These are phyloP conservation scores for Amiota communis DNA, from an alignment of 2,888 invertebrate species.

Conservation along the genomic window DNA sequence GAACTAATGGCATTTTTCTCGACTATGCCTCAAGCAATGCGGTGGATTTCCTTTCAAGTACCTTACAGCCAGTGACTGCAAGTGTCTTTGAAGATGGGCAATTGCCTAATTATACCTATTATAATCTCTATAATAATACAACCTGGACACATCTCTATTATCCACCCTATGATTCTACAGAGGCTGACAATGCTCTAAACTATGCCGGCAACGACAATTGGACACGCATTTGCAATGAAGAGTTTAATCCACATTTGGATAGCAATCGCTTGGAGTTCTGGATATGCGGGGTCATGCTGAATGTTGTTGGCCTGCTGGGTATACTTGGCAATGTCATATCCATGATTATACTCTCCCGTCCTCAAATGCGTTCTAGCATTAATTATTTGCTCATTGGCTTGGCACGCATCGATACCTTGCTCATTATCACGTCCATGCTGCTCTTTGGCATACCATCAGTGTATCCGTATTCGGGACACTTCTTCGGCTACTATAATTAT, in stretches of 20 bases:
- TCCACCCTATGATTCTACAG: constrained; percentile 43
- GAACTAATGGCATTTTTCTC: constrained; percentile 37
- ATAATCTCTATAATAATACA: constrained; percentile 2
- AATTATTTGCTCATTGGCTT: constrained; percentile 95
- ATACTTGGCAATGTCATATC: constrained; percentile 92
- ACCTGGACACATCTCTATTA: constrained; percentile 41
- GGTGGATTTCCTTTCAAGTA: constrained; percentile 23
- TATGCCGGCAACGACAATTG: constrained; percentile 45
- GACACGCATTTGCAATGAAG: constrained; percentile 56
- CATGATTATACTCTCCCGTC: constrained; percentile 91
- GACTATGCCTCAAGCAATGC: constrained; percentile 24
- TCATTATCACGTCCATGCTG: constrained; percentile 88
- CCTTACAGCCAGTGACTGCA: constrained; percentile 25
- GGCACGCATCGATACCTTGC: constrained; percentile 92
- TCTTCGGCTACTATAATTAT: constrained; percentile 85
- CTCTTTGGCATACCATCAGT: constrained; percentile 91
- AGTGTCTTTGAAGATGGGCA: constrained; percentile 12
- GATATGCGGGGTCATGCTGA: constrained; percentile 86
- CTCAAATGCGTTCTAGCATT: constrained; percentile 96
- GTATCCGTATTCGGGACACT: constrained; percentile 84
- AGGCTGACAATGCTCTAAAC: neutral
- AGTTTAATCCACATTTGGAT: constrained; percentile 61
- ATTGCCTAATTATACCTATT: constrained; percentile 15
- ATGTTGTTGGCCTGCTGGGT: constrained; percentile 86
- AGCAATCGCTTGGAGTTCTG: constrained; percentile 82